phyloP scores from a whole-genome alignment of 2,797 vertebrate species.

The Alcedo atthis region DNA sequence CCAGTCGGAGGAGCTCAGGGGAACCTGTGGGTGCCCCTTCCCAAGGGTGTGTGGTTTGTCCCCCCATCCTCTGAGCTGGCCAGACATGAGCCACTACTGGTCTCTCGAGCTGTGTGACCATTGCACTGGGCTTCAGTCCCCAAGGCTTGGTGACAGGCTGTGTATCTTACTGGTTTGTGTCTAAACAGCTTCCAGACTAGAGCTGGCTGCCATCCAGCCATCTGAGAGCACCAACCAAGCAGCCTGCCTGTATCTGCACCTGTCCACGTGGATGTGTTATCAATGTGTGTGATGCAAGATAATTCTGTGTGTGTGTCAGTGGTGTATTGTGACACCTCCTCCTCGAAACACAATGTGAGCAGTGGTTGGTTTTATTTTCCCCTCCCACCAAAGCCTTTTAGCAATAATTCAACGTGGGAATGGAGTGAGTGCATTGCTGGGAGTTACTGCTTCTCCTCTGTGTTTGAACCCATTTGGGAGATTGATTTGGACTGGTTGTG shows the following conservation, averaged over 20 bases:
- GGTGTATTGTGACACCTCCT: slow-evolving; percentile 41
- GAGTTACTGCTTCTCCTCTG: slow-evolving; percentile 56
- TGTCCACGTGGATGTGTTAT: slow-evolving; percentile 39
- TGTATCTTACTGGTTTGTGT: slow-evolving; percentile 53
- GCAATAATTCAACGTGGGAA: not conserved
- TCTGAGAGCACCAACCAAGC: slow-evolving; percentile 47
- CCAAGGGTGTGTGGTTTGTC: not conserved
- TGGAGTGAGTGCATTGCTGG: not conserved
- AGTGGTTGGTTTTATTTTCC: not conserved
- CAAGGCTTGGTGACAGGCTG: slow-evolving; percentile 64
- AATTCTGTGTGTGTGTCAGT: slow-evolving; percentile 18
- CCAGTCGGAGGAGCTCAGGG: accelerated
- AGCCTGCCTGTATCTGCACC: slow-evolving; percentile 49
- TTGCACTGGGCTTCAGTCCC: slow-evolving; percentile 5
- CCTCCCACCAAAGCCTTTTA: slow-evolving; percentile 5
- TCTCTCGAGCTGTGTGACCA: slow-evolving; percentile 1
- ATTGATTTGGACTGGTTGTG: slow-evolving; percentile 50
- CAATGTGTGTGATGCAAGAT: not conserved
- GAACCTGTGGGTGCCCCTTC: not conserved
- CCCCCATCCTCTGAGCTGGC: not conserved
- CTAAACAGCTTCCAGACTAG: slow-evolving; percentile 55
- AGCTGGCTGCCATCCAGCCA: slow-evolving; percentile 51
- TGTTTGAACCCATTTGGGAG: slow-evolving; percentile 59
- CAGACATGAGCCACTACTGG: not conserved
- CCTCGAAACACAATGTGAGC: not conserved